Percentiles rank a stretch among this genome's conserved stretches.
Conservation (phyloP, 2,888 invertebrate genomes). For the Drosophila paracracens region DNA sequence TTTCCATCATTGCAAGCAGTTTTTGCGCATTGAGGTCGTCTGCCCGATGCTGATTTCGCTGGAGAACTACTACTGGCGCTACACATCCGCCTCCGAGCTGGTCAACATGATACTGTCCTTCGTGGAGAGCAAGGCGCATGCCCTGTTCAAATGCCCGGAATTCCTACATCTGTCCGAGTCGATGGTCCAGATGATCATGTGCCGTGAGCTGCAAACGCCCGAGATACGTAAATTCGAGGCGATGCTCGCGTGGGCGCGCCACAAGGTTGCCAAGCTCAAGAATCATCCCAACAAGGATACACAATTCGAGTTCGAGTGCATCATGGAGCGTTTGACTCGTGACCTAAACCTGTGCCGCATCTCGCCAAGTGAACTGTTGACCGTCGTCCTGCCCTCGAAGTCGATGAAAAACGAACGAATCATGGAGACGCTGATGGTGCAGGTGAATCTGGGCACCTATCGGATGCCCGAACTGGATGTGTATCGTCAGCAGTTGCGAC, state of each 20-base stretch:
- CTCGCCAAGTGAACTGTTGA: slow-evolving; percentile 96
- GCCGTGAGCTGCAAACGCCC: slow-evolving; percentile 94
- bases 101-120: slow-evolving; percentile 97
- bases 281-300: slow-evolving; percentile 93
- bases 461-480: slow-evolving; percentile 95
- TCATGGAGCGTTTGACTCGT: slow-evolving; percentile 95
- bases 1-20: slow-evolving; percentile 98
- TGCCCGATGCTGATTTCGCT: slow-evolving; percentile 96
- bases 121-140: slow-evolving; percentile 94
- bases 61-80: slow-evolving; percentile 98
- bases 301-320: slow-evolving; percentile 95
- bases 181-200: slow-evolving; percentile 97
- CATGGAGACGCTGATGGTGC: slow-evolving; percentile 95
- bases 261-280: slow-evolving; percentile 90
- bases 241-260: slow-evolving; percentile 95
- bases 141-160: slow-evolving; percentile 93
- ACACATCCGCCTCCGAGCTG: slow-evolving; percentile 96
- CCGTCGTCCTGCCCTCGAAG: slow-evolving; percentile 96
- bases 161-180: slow-evolving; percentile 96
- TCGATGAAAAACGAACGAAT: slow-evolving; percentile 96
- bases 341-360: slow-evolving; percentile 96
- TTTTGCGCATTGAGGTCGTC: slow-evolving; percentile 95
- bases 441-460: slow-evolving; percentile 97
- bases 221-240: slow-evolving; percentile 97
- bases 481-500: slow-evolving; percentile 93